Evolutionary conservation across 2,888 invertebrate species (phyloP).

Genomic region (Netelia virgata): DNA sequence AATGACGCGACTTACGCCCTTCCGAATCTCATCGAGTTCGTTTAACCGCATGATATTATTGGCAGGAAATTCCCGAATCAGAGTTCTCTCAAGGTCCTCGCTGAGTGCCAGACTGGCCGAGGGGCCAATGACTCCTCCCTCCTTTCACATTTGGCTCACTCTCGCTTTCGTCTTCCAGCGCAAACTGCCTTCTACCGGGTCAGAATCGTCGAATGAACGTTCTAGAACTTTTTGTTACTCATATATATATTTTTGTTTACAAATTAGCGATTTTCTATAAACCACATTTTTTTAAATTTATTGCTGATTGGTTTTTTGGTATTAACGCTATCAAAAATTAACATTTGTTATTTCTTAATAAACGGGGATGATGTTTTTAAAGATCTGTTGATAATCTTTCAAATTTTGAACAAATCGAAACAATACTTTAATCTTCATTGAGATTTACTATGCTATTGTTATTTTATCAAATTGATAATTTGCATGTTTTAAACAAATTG

Average conservation of each 20-base stretch:
- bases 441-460: too few relatives aligned
- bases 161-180: constrained; percentile 50
- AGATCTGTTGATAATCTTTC: too few relatives aligned
- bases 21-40: background rate
- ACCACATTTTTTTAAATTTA: too few relatives aligned
- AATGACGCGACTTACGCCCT: background rate
- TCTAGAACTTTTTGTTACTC: constrained; percentile 8
- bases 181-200: constrained; percentile 25
- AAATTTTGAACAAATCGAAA: too few relatives aligned
- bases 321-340: too few relatives aligned
- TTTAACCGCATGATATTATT: background rate
- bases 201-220: background rate
- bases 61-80: constrained; percentile 31
- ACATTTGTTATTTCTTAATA: too few relatives aligned
- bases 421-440: too few relatives aligned
- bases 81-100: constrained; percentile 32
- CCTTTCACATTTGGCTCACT: constrained; percentile 21
- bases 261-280: too few relatives aligned
- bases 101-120: constrained; percentile 14
- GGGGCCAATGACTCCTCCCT: constrained; percentile 23
- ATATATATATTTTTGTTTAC: background rate
- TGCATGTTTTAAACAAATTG: too few relatives aligned
- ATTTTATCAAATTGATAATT: too few relatives aligned
- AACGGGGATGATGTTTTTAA: too few relatives aligned
- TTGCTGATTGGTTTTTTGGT: too few relatives aligned